A percentile compares a stretch with the other conserved stretches of the same genome.
Evolutionary conservation across 2,888 invertebrate genomes (phyloP).

Genomic region (Steinernema scapterisci): DNA sequence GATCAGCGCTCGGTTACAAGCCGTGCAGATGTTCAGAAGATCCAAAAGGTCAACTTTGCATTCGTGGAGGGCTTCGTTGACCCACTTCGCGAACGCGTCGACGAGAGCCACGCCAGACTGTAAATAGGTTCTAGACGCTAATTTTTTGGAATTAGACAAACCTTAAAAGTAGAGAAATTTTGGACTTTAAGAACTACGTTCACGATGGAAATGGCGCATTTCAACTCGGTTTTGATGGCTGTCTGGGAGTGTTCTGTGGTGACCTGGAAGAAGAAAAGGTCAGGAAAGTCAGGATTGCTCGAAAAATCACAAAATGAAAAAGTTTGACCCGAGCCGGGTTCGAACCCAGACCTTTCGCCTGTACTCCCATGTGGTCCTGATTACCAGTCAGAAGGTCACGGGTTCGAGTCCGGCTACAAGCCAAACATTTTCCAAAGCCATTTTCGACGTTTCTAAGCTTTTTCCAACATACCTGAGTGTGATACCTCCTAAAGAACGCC

Average conservation of each 20-base stretch:
- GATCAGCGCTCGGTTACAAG: constrained; percentile 84
- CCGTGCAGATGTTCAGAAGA: constrained; percentile 84
- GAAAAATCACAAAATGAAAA: too few species aligned
- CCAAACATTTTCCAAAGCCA: too few species aligned
- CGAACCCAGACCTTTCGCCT: too few species aligned
- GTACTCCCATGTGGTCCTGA: too few species aligned
- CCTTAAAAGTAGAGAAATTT: constrained; percentile 81
- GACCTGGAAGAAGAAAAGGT: constrained; percentile 38
- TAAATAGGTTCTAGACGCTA: too few species aligned
- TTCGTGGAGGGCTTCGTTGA: constrained; percentile 89
- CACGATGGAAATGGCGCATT: constrained; percentile 70
- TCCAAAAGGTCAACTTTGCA: constrained; percentile 76
- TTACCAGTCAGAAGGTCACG: too few species aligned
- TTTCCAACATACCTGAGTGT: constrained; percentile 51
- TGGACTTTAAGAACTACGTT: constrained; percentile 79
- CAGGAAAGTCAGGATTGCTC: too few species aligned
- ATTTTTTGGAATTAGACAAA: constrained; percentile 64
- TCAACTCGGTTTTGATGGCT: constrained; percentile 64
- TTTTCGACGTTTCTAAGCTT: neutral
- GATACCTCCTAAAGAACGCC: constrained; percentile 76
- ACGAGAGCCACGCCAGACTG: constrained; percentile 85
- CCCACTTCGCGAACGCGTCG: constrained; percentile 92
- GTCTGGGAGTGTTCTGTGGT: constrained; percentile 44
- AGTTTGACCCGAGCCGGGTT: too few species aligned
- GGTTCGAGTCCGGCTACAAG: too few species aligned